A percentile compares a stretch with the other conserved stretches of the same genome.
phyloP scores from a whole-genome alignment of 1,140 invertebrate species.

The Solenopsis fugax region DNA sequence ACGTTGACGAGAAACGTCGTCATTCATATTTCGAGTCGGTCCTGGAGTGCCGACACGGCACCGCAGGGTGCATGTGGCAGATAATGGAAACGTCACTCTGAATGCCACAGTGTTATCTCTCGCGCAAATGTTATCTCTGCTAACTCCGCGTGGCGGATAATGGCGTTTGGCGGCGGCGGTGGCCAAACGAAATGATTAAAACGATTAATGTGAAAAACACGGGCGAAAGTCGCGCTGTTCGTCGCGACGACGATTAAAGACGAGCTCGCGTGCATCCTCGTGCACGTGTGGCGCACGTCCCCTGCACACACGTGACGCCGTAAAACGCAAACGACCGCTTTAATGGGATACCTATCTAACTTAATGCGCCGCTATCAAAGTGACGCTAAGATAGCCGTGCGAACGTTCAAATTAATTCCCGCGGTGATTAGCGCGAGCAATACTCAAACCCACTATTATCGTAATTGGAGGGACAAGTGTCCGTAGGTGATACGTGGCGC shows the following conservation, averaged over 20 bases:
- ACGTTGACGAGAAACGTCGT: constrained; percentile 28
- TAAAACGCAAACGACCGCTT: constrained; percentile 25
- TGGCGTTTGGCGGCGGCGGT: not conserved
- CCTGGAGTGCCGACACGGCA: constrained; percentile 38
- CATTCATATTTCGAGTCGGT: constrained; percentile 28
- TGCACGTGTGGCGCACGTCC: not conserved
- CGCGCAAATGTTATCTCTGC: constrained; percentile 43
- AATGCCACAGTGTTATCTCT: constrained; percentile 37
- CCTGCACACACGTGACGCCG: not conserved
- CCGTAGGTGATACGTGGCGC: constrained; percentile 1
- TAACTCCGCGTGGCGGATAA: constrained; percentile 25
- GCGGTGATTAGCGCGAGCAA: constrained; percentile 26
- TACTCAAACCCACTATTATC: constrained; percentile 22
- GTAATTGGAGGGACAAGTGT: constrained; percentile 38
- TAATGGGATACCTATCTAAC: constrained; percentile 48
- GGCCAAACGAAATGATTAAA: constrained; percentile 20
- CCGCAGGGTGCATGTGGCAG: constrained; percentile 26
- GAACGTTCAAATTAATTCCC: constrained; percentile 32
- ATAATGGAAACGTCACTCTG: constrained; percentile 62
- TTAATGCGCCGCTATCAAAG: constrained; percentile 48
- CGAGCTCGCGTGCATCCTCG: not conserved
- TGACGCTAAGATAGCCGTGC: constrained; percentile 17
- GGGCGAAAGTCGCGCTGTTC: not conserved
- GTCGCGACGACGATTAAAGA: not conserved
- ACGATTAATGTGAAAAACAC: constrained; percentile 44